A percentile compares a stretch with the other conserved stretches of the same genome.
Evolutionary conservation across 2,888 invertebrate species (phyloP).

Genomic region (Ophion ventricosus): DNA sequence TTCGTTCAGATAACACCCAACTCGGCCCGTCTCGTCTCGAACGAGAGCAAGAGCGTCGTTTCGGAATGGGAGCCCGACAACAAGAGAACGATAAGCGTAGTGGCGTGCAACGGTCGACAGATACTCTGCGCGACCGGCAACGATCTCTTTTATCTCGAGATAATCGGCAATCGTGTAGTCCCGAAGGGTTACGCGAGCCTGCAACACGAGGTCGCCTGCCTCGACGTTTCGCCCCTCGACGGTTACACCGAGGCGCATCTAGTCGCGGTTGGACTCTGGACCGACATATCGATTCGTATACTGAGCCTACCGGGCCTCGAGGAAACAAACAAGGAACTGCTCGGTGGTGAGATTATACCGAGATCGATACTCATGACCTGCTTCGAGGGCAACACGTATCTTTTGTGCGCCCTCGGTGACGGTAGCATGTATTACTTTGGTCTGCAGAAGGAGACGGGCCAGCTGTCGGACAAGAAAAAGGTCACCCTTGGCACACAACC

Average conservation of each 20-base stretch:
- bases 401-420: constrained; percentile 97
- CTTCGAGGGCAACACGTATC: constrained; percentile 95
- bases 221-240: constrained; percentile 94
- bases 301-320: constrained; percentile 92
- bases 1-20: constrained; percentile 91
- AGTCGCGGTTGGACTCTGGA: constrained; percentile 98
- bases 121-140: constrained; percentile 94
- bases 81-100: constrained; percentile 93
- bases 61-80: constrained; percentile 90
- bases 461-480: constrained; percentile 94
- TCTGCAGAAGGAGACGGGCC: constrained; percentile 90
- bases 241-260: constrained; percentile 87
- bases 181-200: constrained; percentile 88
- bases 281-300: constrained; percentile 96
- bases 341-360: constrained; percentile 98
- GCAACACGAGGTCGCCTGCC: constrained; percentile 97
- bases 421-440: constrained; percentile 99
- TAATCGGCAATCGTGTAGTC: constrained; percentile 87
- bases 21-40: constrained; percentile 89
- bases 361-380: constrained; percentile 97
- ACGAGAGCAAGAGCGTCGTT: constrained; percentile 87
- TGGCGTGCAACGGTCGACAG: constrained; percentile 91
- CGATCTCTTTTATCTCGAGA: constrained; percentile 92
- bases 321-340: constrained; percentile 92
- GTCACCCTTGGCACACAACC: constrained; percentile 99